These are phyloP conservation scores for Plebejus argus DNA, from an alignment of 2,888 invertebrate genomes.

Conservation along the genomic window DNA sequence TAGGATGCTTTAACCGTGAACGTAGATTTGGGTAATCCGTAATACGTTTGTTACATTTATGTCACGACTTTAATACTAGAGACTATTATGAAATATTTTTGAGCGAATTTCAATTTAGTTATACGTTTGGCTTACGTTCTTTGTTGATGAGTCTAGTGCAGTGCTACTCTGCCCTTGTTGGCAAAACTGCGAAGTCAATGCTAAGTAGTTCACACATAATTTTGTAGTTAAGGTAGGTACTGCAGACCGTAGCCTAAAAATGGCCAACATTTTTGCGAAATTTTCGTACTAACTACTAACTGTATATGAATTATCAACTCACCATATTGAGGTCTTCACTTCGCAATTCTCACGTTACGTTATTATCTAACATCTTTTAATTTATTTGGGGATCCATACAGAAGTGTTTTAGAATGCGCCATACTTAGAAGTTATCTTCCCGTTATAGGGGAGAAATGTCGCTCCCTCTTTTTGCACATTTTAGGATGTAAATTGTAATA, in stretches of 20 bases:
- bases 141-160: not conserved
- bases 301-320: not conserved
- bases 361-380: not conserved
- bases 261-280: not conserved
- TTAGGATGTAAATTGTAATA: no score
- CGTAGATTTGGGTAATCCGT: slow-evolving; percentile 73
- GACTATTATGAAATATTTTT: not conserved
- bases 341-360: not conserved
- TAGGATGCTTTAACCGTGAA: slow-evolving; percentile 70
- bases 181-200: not conserved
- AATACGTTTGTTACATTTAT: slow-evolving; percentile 75
- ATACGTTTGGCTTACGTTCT: not conserved
- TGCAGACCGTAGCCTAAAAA: not conserved
- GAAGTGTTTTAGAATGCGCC: not conserved
- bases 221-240: not conserved
- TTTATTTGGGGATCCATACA: not conserved
- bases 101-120: not conserved
- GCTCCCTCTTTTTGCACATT: no score
- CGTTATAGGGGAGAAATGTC: no score
- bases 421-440: not conserved
- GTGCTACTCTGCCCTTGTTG: not conserved
- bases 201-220: not conserved
- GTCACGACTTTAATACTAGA: slow-evolving; percentile 45
- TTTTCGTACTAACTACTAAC: not conserved
- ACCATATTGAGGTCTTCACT: not conserved